phyloP scores from a whole-genome alignment of 2,113 vertebrate species.

The Sinocyclocheilus anophthalmus region DNA sequence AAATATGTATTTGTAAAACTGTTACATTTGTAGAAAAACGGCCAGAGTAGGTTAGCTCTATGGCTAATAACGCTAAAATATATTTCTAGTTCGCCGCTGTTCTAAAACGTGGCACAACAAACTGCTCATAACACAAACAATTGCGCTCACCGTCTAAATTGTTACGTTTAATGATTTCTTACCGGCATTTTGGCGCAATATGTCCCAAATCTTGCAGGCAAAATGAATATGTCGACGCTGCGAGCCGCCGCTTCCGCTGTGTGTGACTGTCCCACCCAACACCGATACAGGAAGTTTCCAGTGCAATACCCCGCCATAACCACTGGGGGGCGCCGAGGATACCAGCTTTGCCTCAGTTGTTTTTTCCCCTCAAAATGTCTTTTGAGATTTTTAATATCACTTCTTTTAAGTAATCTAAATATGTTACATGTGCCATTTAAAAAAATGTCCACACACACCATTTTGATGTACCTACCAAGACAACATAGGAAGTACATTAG shows the following conservation, averaged over 20 bases:
- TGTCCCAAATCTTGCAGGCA: constrained; percentile 57
- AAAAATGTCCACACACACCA: neutral
- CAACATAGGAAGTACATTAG: neutral
- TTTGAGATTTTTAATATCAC: neutral
- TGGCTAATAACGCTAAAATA: constrained; percentile 3
- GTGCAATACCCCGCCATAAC: neutral
- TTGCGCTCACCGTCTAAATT: neutral
- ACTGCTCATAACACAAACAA: neutral
- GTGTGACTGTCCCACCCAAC: constrained; percentile 80
- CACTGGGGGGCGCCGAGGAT: neutral
- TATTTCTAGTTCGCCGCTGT: neutral
- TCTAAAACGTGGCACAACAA: neutral
- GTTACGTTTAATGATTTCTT: constrained; percentile 49
- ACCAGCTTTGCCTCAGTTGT: neutral
- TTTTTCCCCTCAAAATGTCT: neutral
- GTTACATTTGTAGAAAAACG: neutral
- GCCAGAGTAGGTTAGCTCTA: neutral
- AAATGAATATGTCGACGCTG: constrained; percentile 52
- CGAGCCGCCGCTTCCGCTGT: constrained; percentile 73
- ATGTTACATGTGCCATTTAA: neutral
- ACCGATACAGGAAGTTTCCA: constrained; percentile 70
- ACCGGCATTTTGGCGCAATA: constrained; percentile 82
- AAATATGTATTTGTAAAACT: neutral
- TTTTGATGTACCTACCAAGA: neutral
- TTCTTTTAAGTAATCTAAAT: neutral